These are phyloP conservation scores for Pterocles gutturalis DNA, from an alignment of 2,113 vertebrate genomes.

Conservation along the genomic window DNA sequence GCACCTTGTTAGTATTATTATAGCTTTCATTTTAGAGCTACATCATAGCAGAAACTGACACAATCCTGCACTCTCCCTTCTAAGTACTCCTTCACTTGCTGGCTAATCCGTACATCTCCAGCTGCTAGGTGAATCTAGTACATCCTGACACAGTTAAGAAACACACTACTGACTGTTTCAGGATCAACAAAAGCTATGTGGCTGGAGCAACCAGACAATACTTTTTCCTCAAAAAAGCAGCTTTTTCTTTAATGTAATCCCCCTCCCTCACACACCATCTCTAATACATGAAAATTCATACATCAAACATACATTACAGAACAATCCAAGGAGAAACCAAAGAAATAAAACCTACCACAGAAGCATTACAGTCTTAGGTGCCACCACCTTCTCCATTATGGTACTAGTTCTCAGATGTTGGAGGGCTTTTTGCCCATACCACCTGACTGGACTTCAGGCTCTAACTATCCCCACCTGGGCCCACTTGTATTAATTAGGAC, in stretches of 20 bases:
- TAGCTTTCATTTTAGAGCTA: neutral
- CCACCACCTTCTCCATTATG: neutral
- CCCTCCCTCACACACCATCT: neutral
- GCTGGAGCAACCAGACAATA: neutral
- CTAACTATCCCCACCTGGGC: neutral
- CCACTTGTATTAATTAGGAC: slow-evolving; percentile 2
- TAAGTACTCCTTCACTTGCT: neutral
- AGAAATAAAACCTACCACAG: neutral
- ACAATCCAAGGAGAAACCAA: neutral
- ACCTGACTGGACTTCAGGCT: neutral
- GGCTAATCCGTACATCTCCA: neutral
- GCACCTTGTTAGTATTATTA: neutral
- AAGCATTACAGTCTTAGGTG: fast-evolving
- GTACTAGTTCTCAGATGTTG: fast-evolving
- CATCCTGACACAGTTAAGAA: neutral
- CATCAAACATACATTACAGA: neutral
- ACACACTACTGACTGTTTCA: neutral
- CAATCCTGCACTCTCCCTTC: neutral
- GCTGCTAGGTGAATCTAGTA: neutral
- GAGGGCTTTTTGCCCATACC: neutral
- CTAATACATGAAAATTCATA: neutral
- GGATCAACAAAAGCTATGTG: neutral
- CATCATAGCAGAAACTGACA: neutral
- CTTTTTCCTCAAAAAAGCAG: neutral
- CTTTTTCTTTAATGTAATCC: neutral